phyloP scores from a whole-genome alignment of 2,113 vertebrate genomes.

The Triplophysa tibetana region DNA sequence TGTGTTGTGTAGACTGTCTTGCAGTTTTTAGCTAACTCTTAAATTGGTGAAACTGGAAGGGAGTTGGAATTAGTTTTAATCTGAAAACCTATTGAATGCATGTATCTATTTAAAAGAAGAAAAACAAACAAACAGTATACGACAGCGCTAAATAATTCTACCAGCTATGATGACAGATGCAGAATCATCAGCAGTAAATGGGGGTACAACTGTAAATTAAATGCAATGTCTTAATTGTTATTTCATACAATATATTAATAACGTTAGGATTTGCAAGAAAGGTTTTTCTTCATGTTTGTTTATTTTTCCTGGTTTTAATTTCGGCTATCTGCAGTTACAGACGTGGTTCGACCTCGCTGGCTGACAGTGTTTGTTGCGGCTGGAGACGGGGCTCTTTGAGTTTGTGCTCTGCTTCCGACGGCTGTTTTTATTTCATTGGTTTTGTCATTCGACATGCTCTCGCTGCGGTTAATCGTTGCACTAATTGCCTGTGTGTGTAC shows the following conservation, averaged over 20 bases:
- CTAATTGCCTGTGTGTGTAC: conserved; percentile 47
- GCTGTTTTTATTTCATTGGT: conserved; percentile 45
- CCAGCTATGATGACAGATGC: conserved; percentile 92
- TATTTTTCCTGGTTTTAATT: conserved; percentile 57
- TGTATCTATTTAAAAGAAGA: conserved; percentile 79
- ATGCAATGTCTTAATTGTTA: conserved; percentile 78
- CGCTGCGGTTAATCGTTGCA: conserved; percentile 46
- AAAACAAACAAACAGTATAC: conserved; percentile 63
- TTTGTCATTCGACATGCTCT: conserved; percentile 52
- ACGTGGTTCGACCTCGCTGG: conserved; percentile 58
- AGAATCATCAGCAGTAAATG: conserved; percentile 78
- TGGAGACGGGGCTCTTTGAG: conserved; percentile 53
- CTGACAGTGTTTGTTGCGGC: conserved; percentile 42
- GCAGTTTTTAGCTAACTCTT: conserved; percentile 92
- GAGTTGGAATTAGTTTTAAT: conserved; percentile 83
- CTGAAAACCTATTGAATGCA: conserved; percentile 89
- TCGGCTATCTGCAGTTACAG: conserved; percentile 53
- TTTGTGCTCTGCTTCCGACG: conserved; percentile 56
- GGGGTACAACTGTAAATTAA: conserved; percentile 78
- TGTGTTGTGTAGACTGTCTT: conserved; percentile 91
- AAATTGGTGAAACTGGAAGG: conserved; percentile 85
- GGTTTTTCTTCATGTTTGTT: conserved; percentile 60
- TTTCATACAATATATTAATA: conserved; percentile 67
- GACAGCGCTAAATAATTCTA: conserved; percentile 92
- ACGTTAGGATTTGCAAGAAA: conserved; percentile 54